A percentile compares a stretch with the other conserved stretches of the same genome.
Evolutionary conservation across 2,888 invertebrate species (phyloP).

Genomic region (Pristionchus arcanus): DNA sequence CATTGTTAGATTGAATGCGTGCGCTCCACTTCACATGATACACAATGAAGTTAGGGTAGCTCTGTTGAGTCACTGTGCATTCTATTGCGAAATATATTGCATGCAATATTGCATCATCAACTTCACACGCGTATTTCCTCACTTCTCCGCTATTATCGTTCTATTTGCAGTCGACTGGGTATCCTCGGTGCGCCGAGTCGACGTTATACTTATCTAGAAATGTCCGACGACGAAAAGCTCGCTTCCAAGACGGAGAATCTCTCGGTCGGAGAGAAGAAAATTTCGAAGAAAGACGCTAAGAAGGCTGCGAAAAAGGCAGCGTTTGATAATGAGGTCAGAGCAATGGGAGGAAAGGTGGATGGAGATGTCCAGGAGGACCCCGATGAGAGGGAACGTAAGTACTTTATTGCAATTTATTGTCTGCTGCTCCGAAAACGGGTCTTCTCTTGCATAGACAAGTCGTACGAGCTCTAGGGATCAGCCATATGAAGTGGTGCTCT

Average conservation of each 20-base stretch:
- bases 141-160: background rate
- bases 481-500: too few relatives aligned
- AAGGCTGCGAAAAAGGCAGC: slow-evolving; percentile 68
- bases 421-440: background rate
- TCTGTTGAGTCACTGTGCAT: background rate
- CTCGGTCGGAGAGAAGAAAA: slow-evolving; percentile 38
- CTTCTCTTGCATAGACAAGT: too few relatives aligned
- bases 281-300: slow-evolving; percentile 63
- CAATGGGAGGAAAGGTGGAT: slow-evolving; percentile 76
- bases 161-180: slow-evolving; percentile 22
- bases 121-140: background rate
- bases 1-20: background rate
- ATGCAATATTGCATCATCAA: background rate
- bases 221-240: slow-evolving; percentile 54
- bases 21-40: background rate
- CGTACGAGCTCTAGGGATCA: too few relatives aligned
- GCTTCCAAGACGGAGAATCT: slow-evolving; percentile 24
- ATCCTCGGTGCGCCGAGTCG: slow-evolving; percentile 31
- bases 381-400: slow-evolving; percentile 55
- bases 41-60: background rate
- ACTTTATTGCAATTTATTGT: background rate
- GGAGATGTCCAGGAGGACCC: slow-evolving; percentile 60
- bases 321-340: slow-evolving; percentile 73
- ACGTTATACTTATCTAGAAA: background rate
- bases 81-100: background rate